Percentiles rank a stretch among this genome's conserved stretches.
Conservation (phyloP, 2,113 vertebrate genomes). For the Indri indri region DNA sequence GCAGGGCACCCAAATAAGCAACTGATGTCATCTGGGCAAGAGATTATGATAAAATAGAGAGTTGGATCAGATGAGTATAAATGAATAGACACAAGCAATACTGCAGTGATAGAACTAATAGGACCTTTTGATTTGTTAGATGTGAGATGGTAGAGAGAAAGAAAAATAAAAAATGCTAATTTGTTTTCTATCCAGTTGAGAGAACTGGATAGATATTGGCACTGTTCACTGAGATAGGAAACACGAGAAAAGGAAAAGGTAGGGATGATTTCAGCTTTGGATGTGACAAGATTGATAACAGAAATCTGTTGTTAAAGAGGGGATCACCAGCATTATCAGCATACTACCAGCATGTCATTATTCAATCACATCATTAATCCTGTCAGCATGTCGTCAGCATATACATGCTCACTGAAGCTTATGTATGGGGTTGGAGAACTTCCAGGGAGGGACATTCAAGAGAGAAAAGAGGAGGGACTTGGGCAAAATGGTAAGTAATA, state of each 20-base stretch:
- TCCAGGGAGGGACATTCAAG: not conserved
- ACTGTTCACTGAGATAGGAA: not conserved
- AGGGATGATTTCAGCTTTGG: not conserved
- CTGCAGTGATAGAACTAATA: not conserved
- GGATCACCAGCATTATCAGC: not conserved
- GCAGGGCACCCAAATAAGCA: not conserved
- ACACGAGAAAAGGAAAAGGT: not conserved
- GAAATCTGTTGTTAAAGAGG: not conserved
- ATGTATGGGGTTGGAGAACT: not conserved
- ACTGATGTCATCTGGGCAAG: not conserved
- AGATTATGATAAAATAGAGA: not conserved
- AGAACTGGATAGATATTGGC: not conserved
- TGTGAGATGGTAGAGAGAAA: not conserved
- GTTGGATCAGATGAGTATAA: not conserved
- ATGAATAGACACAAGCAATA: not conserved
- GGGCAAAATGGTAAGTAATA: not conserved
- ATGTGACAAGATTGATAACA: not conserved
- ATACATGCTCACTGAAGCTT: not conserved
- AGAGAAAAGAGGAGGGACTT: not conserved
- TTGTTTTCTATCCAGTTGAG: not conserved
- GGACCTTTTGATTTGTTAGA: not conserved
- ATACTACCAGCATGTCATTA: not conserved
- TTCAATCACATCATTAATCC: not conserved
- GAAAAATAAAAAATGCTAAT: not conserved
- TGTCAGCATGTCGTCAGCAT: not conserved